phyloP scores from a whole-genome alignment of 2,797 vertebrate species.

The Corythornis leucogaster region DNA sequence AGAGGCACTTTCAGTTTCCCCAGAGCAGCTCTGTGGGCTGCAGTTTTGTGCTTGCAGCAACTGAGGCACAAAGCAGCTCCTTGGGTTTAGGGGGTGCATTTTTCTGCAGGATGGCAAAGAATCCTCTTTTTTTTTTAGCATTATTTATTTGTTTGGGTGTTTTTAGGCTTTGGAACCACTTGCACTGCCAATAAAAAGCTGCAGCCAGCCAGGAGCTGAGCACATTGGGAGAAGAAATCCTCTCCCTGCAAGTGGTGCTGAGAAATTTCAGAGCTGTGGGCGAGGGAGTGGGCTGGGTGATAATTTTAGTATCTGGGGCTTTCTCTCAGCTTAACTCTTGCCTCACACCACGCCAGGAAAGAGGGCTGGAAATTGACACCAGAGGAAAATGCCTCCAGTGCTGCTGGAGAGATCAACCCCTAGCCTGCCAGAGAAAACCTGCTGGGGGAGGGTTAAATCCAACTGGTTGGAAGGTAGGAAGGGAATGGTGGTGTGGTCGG shows the following conservation, averaged over 20 bases:
- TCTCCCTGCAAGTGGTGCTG: slow-evolving; percentile 19
- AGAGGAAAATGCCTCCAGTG: background rate
- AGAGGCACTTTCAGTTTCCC: background rate
- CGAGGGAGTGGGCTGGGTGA: background rate
- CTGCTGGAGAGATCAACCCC: background rate
- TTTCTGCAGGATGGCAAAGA: background rate
- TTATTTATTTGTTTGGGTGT: background rate
- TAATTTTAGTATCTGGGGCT: slow-evolving; percentile 57
- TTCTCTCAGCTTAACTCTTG: slow-evolving; percentile 52
- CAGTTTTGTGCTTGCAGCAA: background rate
- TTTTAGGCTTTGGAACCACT: background rate
- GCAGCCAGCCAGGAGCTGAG: slow-evolving; percentile 40
- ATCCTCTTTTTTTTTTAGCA: background rate
- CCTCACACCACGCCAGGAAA: background rate
- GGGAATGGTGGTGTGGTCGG: background rate
- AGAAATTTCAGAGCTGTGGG: slow-evolving; percentile 46
- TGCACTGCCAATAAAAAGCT: background rate
- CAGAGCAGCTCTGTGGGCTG: background rate
- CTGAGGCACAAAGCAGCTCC: background rate
- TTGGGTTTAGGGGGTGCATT: too few species aligned
- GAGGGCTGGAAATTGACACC: background rate
- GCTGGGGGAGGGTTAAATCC: background rate
- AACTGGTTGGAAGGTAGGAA: background rate
- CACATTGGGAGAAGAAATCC: background rate
- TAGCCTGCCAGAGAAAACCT: background rate